These are phyloP conservation scores for Bubalus kerabau DNA, from an alignment of 2,113 vertebrate species.

Conservation along the genomic window DNA sequence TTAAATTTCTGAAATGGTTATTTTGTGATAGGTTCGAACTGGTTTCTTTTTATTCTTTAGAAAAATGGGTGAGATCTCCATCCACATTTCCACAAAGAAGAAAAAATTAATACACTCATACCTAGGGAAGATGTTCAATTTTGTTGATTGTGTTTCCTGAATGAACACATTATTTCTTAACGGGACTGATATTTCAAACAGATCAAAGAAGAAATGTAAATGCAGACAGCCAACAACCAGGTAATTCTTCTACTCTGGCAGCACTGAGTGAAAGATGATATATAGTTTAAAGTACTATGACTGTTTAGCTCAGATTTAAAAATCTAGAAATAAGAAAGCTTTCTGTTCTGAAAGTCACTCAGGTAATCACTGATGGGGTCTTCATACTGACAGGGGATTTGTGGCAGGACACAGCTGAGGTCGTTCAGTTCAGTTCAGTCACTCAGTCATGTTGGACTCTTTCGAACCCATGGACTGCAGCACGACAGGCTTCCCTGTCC, in stretches of 20 bases:
- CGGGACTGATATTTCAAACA: not conserved
- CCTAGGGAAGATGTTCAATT: slow-evolving; percentile 2
- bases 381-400: not conserved
- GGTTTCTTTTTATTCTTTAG: slow-evolving; percentile 30
- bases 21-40: slow-evolving; percentile 23
- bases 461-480: not conserved
- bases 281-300: not conserved
- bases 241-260: not conserved
- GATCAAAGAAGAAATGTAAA: slow-evolving; percentile 22
- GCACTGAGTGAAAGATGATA: not conserved
- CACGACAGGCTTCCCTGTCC: not conserved
- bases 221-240: not conserved
- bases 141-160: slow-evolving; percentile 57
- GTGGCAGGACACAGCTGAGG: not conserved
- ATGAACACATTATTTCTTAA: slow-evolving; percentile 42
- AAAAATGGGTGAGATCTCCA: slow-evolving; percentile 28
- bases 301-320: slow-evolving; percentile 30
- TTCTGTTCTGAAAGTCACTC: not conserved
- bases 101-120: slow-evolving; percentile 28
- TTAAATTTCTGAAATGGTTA: slow-evolving; percentile 32
- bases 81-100: slow-evolving; percentile 29
- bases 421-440: not conserved
- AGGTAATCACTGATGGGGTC: not conserved
- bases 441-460: not conserved
- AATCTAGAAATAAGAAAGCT: not conserved